phyloP scores from a whole-genome alignment of 2,797 vertebrate genomes.

The Triplophysa bombifrons region DNA sequence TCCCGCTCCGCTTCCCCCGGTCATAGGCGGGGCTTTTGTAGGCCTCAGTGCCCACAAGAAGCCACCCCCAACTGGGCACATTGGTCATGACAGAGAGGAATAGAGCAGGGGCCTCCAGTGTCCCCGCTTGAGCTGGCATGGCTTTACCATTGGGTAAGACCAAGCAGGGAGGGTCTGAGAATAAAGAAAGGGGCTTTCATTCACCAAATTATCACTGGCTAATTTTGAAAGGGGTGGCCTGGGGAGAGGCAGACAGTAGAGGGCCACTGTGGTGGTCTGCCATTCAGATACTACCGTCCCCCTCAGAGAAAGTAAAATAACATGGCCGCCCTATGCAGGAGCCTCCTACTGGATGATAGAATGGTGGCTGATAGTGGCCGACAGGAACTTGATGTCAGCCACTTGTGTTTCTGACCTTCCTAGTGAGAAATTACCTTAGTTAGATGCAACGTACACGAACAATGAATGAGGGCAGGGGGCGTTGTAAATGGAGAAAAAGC shows the following conservation, averaged over 20 bases:
- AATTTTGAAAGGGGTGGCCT: slow-evolving; percentile 78
- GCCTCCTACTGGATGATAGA: slow-evolving; percentile 12
- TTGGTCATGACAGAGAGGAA: slow-evolving; percentile 20
- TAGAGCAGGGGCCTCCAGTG: slow-evolving; percentile 11
- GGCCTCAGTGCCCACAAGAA: slow-evolving; percentile 31
- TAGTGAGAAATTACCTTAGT: slow-evolving; percentile 26
- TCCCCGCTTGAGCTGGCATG: slow-evolving; percentile 51
- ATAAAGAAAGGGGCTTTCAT: slow-evolving; percentile 69
- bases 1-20: background rate
- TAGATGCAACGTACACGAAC: background rate
- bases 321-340: slow-evolving; percentile 22
- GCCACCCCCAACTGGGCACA: slow-evolving; percentile 31
- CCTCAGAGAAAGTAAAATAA: slow-evolving; percentile 38
- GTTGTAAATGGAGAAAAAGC: background rate
- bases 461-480: background rate
- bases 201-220: slow-evolving; percentile 74
- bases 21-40: slow-evolving; percentile 29
- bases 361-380: slow-evolving; percentile 9
- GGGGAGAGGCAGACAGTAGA: slow-evolving; percentile 68
- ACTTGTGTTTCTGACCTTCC: slow-evolving; percentile 14
- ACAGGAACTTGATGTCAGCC: slow-evolving; percentile 29
- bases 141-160: slow-evolving; percentile 35
- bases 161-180: slow-evolving; percentile 31
- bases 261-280: slow-evolving; percentile 57
- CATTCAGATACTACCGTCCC: slow-evolving; percentile 29